Evolutionary conservation across 2,888 invertebrate genomes (phyloP), one percentile per base, ranked within the genome.

Genomic region (Amblyjoppa fuscipennis): DNA sequence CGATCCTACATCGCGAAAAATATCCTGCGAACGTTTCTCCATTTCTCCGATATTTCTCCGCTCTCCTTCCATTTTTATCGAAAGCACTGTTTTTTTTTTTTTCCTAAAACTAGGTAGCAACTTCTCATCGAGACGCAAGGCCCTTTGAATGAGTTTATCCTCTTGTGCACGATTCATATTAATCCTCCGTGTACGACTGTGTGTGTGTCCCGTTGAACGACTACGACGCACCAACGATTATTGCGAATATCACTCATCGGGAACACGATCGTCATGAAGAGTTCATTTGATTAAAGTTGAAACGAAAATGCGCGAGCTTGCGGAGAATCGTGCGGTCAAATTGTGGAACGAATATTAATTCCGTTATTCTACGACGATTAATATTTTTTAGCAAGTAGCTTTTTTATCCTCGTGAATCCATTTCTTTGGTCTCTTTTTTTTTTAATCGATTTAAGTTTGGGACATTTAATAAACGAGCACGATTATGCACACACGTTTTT

Each of bases 1-100:
- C 87, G 88, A 77, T 88, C 85, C 87, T 88, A 88, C 84, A 87
- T 86, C 86, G 84, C 87, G 81, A 84, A 61, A 83, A 86, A 85
- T 83, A 85, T 87, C 86, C 83, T 83, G 76, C 25, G 79, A 81
- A 84, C 34, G 59, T 75, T 75, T 75, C 84, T 66, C 61, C 59
- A 41, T 59, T 81, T 28, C 61, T 61, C 31, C 61, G 13, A 61
- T 61, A 34, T 73, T 74, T 68, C 51, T 84, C 75, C 85, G 83
- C 84, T 84, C 78, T 81, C 83, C 81, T 81, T 73, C 69, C 77
- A 28, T 71, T 59, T 70, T 76, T 69, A 79, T 66, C 51, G 59
- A 75, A 85, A 85, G 75, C 56, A 61, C 70, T 76, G 73, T 75
- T 77, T 66, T 70, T 83, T 79, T 74, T 41, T 56, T 38, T 80